Conservation (phyloP, 1,140 invertebrate species). For the Papilio polytes region DNA sequence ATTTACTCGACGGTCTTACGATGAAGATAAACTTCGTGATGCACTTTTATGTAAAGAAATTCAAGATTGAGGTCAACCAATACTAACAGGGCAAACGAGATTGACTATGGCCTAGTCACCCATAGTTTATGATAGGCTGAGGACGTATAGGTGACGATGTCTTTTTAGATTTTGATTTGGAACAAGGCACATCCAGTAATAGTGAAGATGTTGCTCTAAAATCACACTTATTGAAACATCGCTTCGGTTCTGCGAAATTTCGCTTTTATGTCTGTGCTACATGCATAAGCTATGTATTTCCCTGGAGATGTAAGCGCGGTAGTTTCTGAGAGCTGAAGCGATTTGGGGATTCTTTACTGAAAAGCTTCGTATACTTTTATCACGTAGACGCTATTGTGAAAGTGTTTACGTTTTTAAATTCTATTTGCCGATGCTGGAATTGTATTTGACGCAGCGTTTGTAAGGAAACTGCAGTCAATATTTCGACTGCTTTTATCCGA, state of each 20-base stretch:
- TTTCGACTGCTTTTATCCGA: neutral
- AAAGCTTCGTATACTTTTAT: constrained; percentile 20
- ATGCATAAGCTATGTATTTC: constrained; percentile 2
- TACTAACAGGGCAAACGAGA: no score
- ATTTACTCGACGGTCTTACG: no score
- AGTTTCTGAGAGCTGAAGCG: constrained; percentile 19
- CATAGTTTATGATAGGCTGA: no score
- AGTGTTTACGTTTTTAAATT: constrained; percentile 28
- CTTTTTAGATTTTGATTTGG: no score
- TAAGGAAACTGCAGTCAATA: constrained; percentile 11
- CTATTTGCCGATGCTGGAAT: constrained; percentile 22
- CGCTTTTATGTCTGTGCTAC: neutral
- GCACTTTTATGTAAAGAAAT: no score
- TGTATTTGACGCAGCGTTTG: neutral
- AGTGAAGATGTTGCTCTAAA: no score
- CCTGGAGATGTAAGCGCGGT: constrained; percentile 12
- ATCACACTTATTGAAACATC: no score
- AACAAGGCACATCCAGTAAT: no score
- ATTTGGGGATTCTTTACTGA: constrained; percentile 6
- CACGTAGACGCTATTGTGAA: constrained; percentile 17
- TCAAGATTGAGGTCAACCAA: no score
- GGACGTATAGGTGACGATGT: no score
- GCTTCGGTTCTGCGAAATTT: neutral
- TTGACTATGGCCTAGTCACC: no score
- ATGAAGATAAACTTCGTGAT: no score